phyloP scores from a whole-genome alignment of 1,140 invertebrate genomes.

The Sinella curviseta region DNA sequence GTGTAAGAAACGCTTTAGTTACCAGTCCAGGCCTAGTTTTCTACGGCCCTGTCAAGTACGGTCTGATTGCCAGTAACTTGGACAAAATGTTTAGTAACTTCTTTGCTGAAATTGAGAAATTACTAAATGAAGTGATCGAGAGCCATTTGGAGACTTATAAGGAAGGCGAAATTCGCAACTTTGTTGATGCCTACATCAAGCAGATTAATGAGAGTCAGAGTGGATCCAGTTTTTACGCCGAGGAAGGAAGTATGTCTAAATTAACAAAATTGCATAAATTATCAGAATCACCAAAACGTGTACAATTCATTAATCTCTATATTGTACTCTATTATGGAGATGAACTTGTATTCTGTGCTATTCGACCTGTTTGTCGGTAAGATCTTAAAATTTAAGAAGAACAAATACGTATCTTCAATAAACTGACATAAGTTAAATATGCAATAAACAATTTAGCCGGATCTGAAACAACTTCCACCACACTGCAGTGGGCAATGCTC shows the following conservation, averaged over 20 bases:
- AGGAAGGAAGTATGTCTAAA: constrained; percentile 36
- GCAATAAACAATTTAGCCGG: no score
- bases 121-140: constrained; percentile 59
- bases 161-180: constrained; percentile 67
- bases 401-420: no score
- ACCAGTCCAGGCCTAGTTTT: constrained; percentile 13
- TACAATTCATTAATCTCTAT: neutral
- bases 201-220: constrained; percentile 8
- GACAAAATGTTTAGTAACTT: neutral
- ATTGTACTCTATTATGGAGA: neutral
- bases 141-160: constrained; percentile 70
- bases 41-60: constrained; percentile 33
- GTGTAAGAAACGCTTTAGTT: neutral
- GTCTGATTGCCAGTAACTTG: constrained; percentile 23
- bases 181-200: constrained; percentile 79
- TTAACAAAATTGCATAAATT: no score
- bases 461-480: constrained; percentile 57
- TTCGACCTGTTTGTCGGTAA: constrained; percentile 4
- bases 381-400: neutral
- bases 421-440: no score
- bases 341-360: neutral
- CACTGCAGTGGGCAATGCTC: constrained; percentile 55
- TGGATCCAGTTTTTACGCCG: constrained; percentile 31
- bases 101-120: neutral
- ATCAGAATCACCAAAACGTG: no score